These are phyloP conservation scores for Leptopilina clavipes DNA, from an alignment of 1,140 invertebrate species.

Conservation along the genomic window DNA sequence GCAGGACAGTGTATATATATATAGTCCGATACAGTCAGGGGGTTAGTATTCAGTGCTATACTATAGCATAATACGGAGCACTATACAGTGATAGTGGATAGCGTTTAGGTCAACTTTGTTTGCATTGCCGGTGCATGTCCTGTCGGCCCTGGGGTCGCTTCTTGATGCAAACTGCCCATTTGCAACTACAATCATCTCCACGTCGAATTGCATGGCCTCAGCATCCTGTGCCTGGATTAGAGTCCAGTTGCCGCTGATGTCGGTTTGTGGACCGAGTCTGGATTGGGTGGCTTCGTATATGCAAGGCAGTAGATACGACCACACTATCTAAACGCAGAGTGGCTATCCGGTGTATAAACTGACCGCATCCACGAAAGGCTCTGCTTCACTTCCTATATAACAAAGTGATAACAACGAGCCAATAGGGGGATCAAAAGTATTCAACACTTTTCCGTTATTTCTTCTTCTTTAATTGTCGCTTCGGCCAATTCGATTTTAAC, in stretches of 20 bases:
- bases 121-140: constrained; percentile 69
- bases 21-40: constrained; percentile 49
- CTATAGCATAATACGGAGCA: constrained; percentile 53
- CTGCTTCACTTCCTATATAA: constrained; percentile 68
- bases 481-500: no score
- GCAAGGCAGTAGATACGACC: constrained; percentile 15
- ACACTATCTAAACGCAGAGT: constrained; percentile 46
- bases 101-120: constrained; percentile 71
- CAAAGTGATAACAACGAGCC: constrained; percentile 68
- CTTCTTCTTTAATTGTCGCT: no score
- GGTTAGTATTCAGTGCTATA: constrained; percentile 64
- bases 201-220: constrained; percentile 61
- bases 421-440: constrained; percentile 66
- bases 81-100: constrained; percentile 48
- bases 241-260: constrained; percentile 42
- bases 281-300: constrained; percentile 41
- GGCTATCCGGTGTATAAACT: constrained; percentile 67
- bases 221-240: constrained; percentile 48
- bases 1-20: not conserved
- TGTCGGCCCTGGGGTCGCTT: constrained; percentile 60
- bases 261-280: constrained; percentile 48
- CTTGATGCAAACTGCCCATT: constrained; percentile 74
- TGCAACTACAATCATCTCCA: constrained; percentile 73
- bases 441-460: no score
- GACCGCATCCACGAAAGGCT: constrained; percentile 64